Base-by-base conservation (phyloP, 1,140 invertebrate genomes). In the Dinoponera quadriceps region DNA sequence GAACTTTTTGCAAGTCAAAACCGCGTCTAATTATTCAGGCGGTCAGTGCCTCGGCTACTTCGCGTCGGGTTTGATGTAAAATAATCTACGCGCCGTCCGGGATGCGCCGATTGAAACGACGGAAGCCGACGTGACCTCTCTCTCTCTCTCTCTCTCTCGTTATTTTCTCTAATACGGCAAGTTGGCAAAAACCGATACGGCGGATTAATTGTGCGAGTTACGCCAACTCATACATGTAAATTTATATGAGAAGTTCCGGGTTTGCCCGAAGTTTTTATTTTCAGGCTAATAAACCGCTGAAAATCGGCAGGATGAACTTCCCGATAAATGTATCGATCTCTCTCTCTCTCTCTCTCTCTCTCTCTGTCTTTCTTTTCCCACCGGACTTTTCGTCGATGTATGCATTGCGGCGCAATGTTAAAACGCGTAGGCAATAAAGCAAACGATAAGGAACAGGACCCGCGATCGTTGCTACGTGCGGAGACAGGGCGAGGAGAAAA, bases 1-100 rank as follows among this genome's bases (percentile, higher is more conserved):
- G 29, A 11, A 82, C 60, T 82, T 74, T 82, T 82, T 73, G 69
- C 78, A 74, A 82, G 69, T 82, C 69, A 74, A 82, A 82, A 74
- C 55, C 57, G 3, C 69, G 27, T 74, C 57, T 74, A 82, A 82
- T 82, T 82, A 82, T 82, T 82, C 69, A 82, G 38, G 16, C 27
- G 78, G 27, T 73, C 57, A 54, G 69, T 72, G 18, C 48, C 44
- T 54, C 57, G 69, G 57, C 78, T 82, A 62, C 44, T 82, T 82
- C 59, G 38, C 27, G 29, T 82, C 44, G 55, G 27, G 20, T 82
- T 82, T 82, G 27, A 74, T 38, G 57, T 82, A 51, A 82, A 82
- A 62, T 82, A 73, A 73, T 74, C 20, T 59, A 38, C 54, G 38
- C 25, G 20, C 25, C 49, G 33, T 11, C 38, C 38, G 75, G 29